phyloP scores from a whole-genome alignment of 2,888 invertebrate genomes.

The Ochlodes sylvanus region DNA sequence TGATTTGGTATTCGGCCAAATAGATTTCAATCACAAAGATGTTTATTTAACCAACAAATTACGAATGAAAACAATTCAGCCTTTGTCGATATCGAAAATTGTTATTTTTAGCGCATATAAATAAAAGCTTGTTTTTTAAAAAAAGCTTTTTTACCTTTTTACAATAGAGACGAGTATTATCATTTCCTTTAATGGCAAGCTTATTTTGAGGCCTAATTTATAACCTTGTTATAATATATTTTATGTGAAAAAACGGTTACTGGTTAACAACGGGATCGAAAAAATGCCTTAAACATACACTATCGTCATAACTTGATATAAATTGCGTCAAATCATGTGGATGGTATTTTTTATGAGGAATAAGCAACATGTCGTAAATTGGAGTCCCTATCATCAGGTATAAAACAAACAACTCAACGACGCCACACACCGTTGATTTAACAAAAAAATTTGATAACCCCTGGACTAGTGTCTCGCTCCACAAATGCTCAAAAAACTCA shows the following conservation, averaged over 20 bases:
- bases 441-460: constrained; percentile 67
- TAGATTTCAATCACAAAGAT: no score
- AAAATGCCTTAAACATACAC: constrained; percentile 77
- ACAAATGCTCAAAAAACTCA: constrained; percentile 21
- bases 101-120: no score
- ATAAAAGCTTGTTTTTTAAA: no score
- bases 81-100: no score
- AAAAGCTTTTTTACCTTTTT: no score
- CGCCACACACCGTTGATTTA: constrained; percentile 58
- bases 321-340: constrained; percentile 81
- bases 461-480: constrained; percentile 63
- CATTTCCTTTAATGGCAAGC: constrained; percentile 37
- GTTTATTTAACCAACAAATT: no score
- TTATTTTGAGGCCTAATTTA: constrained; percentile 58
- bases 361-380: constrained; percentile 81
- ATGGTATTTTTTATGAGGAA: constrained; percentile 74
- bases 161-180: neutral
- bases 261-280: constrained; percentile 72
- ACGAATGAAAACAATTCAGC: no score
- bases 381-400: constrained; percentile 68
- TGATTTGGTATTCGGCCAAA: no score
- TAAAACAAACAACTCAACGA: constrained; percentile 77
- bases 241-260: constrained; percentile 64
- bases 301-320: constrained; percentile 76
- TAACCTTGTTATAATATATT: constrained; percentile 32